phyloP scores from a whole-genome alignment of 2,888 invertebrate species.

The Morinoia aosen region DNA sequence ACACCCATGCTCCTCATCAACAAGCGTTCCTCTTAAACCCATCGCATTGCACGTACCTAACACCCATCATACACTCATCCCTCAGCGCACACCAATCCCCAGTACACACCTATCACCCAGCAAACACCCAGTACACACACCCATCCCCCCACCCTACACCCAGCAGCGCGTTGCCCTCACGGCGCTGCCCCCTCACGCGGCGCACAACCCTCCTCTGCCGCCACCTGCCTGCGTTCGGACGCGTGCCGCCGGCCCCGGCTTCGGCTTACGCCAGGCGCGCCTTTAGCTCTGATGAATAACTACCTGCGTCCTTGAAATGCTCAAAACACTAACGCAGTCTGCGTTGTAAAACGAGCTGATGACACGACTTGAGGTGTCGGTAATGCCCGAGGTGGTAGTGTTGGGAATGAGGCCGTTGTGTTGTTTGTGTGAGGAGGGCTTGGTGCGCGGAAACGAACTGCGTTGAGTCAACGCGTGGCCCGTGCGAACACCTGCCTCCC shows the following conservation, averaged over 20 bases:
- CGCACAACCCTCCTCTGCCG: constrained; percentile 41
- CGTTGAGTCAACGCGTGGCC: not conserved
- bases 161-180: not conserved
- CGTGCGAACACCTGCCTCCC: constrained; percentile 12
- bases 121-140: not conserved
- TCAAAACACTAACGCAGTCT: not conserved
- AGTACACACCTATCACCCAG: not conserved
- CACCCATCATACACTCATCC: not conserved
- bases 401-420: no score
- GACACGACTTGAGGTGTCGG: no score
- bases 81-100: not conserved
- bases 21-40: no score
- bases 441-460: not conserved
- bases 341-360: no score
- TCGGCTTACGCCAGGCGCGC: not conserved
- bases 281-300: not conserved
- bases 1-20: no score
- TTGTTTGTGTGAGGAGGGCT: no score
- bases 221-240: constrained; percentile 50
- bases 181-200: constrained; percentile 13
- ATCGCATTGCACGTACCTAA: no score
- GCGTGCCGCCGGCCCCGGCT: constrained; percentile 18
- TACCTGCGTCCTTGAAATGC: not conserved
- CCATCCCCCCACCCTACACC: not conserved
- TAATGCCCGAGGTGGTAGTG: no score